Conservation (phyloP, 37 sponge, comb jelly and placozoan genomes). For the Spongilla lacustris region DNA sequence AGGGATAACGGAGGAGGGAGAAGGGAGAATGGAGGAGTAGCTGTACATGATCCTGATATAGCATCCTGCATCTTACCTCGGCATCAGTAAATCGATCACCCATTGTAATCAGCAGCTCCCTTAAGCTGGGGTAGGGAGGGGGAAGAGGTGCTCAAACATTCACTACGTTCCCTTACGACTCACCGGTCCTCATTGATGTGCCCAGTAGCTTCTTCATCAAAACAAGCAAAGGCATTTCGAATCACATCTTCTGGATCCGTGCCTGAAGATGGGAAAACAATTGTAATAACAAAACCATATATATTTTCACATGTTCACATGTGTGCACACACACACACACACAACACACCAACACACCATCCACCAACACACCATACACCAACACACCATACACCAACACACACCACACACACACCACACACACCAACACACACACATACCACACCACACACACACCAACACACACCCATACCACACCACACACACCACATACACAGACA, state of each 20-base stretch:
- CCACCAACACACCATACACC: too few species aligned
- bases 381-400: not conserved
- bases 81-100: conserved; percentile 74
- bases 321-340: too few species aligned
- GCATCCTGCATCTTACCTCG: conserved; percentile 5
- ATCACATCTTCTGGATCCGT: conserved; percentile 99
- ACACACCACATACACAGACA: not conserved
- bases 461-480: conserved; percentile 6
- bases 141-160: not conserved
- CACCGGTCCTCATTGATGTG: conserved; percentile 93
- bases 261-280: conserved; percentile 58
- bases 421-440: not conserved
- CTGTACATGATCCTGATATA: not conserved
- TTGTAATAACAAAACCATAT: not conserved
- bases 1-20: not conserved
- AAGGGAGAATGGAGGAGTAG: not conserved
- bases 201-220: conserved; percentile 96
- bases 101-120: conserved; percentile 96
- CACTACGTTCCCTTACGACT: not conserved
- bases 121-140: conserved; percentile 39
- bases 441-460: not conserved
- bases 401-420: not conserved
- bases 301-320: too few species aligned
- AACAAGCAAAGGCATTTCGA: conserved; percentile 96
- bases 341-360: too few species aligned